Evolutionary conservation across 2,797 vertebrate species (phyloP).

Genomic region (Podargus strigoides): DNA sequence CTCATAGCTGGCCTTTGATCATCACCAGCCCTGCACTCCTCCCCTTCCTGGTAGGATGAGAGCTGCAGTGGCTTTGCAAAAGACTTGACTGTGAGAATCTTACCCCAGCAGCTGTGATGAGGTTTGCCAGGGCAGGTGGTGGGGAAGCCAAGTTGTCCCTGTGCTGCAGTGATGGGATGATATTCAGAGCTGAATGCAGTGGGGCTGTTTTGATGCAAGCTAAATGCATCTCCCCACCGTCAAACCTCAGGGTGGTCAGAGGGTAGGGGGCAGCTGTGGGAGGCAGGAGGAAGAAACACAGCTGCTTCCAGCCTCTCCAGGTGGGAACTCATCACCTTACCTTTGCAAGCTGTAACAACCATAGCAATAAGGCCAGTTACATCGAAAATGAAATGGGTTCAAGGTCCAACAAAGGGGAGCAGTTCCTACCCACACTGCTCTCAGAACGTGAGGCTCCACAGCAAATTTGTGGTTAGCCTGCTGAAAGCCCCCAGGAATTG

Average conservation of each 20-base stretch:
- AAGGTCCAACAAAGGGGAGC: not conserved
- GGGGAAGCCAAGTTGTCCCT: not conserved
- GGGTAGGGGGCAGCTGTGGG: not conserved
- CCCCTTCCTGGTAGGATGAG: not conserved
- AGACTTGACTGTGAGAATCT: not conserved
- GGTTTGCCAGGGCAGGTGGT: not conserved
- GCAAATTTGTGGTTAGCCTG: not conserved
- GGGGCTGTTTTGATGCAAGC: not conserved
- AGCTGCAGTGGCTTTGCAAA: not conserved
- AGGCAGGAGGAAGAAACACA: not conserved
- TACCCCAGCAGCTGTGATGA: not conserved
- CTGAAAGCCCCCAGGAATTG: not conserved
- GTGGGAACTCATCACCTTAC: not conserved
- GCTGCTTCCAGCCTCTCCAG: not conserved
- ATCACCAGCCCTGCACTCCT: not conserved
- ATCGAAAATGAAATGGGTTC: not conserved
- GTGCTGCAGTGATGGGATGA: not conserved
- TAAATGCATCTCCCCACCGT: not conserved
- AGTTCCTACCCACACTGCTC: not conserved
- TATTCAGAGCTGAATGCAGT: fast-evolving
- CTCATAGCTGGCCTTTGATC: slow-evolving; percentile 41
- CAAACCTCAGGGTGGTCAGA: not conserved
- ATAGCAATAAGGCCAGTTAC: not conserved
- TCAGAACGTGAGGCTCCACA: not conserved
- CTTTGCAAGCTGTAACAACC: not conserved